Percentiles rank a stretch among this genome's conserved stretches.
phyloP scores from a whole-genome alignment of 1,140 invertebrate genomes.

The Nilaparvata lugens region DNA sequence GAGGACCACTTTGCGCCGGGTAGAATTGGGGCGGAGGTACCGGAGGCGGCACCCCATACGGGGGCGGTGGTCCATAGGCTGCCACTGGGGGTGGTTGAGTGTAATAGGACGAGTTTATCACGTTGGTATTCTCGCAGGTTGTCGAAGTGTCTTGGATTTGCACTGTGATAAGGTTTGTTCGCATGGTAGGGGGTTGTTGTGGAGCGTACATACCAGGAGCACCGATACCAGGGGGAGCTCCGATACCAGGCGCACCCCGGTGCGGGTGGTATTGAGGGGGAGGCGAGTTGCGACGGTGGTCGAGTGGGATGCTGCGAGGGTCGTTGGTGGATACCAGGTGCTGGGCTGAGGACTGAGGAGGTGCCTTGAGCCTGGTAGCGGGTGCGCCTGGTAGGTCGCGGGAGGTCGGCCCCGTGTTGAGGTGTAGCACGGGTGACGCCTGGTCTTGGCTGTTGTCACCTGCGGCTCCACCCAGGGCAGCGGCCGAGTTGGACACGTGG shows the following conservation, averaged over 20 bases:
- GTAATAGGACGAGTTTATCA: neutral
- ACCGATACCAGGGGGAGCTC: neutral
- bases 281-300: slow-evolving; percentile 3
- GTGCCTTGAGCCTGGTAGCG: slow-evolving; percentile 1
- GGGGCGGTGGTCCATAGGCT: slow-evolving; percentile 9
- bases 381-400: neutral
- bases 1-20: neutral
- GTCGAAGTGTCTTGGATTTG: slow-evolving; percentile 9
- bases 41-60: slow-evolving; percentile 14
- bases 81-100: slow-evolving; percentile 7
- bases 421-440: slow-evolving; percentile 5
- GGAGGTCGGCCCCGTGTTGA: neutral
- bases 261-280: slow-evolving; percentile 8
- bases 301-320: slow-evolving; percentile 1
- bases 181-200: neutral
- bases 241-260: neutral
- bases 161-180: slow-evolving; percentile 15
- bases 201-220: neutral
- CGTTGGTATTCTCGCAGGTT: neutral
- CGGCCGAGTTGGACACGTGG: slow-evolving; percentile 1
- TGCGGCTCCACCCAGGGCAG: neutral
- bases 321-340: slow-evolving; percentile 2
- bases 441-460: slow-evolving; percentile 10
- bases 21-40: slow-evolving; percentile 11
- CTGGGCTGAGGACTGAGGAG: neutral